Evolutionary conservation across 2,797 vertebrate genomes (phyloP), one percentile per base, ranked within the genome.

Genomic region (Apodemus agrarius): DNA sequence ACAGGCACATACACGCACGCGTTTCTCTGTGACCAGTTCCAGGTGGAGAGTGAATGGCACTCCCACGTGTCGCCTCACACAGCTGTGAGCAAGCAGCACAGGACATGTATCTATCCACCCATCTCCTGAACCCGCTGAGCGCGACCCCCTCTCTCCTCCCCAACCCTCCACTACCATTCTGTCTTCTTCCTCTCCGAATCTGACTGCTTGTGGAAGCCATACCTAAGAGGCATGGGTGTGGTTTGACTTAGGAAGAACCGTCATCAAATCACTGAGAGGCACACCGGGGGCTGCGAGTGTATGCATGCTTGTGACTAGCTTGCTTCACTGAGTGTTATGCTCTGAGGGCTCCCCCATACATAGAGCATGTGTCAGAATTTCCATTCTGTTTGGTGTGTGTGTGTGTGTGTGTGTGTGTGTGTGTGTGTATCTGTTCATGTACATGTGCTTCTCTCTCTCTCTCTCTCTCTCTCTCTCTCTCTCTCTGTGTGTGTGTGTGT

Each of bases 111-210:
- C 9, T 54, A 76, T 46, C 14, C 74, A 4, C 26, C n/a, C 29
- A 69, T 26, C 1, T n/a, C n/a, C n/a, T n/a, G n/a, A n/a, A n/a
- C n/a, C n/a, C n/a, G n/a, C n/a, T n/a, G n/a, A n/a, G n/a, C n/a
- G n/a, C n/a, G n/a, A n/a, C n/a, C n/a, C n/a, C n/a, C n/a, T n/a
- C n/a, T n/a, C 43, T 14, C 34, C 31, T 24, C 3, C 29, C 49
- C 7, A 54, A 1, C 2, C 31, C 83, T 59, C 6, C 3, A 0
- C 49, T 67, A 31, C 31, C 9, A 0, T 31, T 19, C 9, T 21
- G 4, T 17, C 6, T 26, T 26, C 65, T 86, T 72, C 24, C 26
- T 34, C 6, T 81, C 79, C 37, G 10, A 92, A 34, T 75, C 11
- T 85, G 34, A 72, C 19, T 72, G 7, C 57, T 24, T 10, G 52